Evolutionary conservation across 1,140 invertebrate species (phyloP).

Genomic region (Zaprionus nigranus): DNA sequence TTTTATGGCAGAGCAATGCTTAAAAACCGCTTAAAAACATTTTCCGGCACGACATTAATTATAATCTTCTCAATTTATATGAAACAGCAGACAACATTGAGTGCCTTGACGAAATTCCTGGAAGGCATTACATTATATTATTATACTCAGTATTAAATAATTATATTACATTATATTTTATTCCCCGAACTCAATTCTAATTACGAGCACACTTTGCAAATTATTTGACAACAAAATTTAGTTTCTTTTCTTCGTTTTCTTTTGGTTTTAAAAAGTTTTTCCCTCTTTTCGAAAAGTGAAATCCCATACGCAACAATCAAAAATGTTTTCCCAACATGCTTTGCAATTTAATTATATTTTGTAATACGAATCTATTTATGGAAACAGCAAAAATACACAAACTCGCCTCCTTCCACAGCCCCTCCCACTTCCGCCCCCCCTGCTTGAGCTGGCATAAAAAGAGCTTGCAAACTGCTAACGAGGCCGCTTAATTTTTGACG

Average conservation of each 20-base stretch:
- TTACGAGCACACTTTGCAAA: neutral
- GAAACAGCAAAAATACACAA: constrained; percentile 1
- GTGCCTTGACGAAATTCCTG: neutral
- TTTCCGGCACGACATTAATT: constrained; percentile 36
- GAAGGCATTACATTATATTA: neutral
- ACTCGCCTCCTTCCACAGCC: neutral
- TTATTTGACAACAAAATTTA: too few relatives aligned
- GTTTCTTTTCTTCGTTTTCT: neutral
- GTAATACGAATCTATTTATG: constrained; percentile 1
- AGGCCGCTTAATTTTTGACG: constrained; percentile 57
- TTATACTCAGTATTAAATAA: neutral
- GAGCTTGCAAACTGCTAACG: constrained; percentile 28
- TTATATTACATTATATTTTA: neutral
- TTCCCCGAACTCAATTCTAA: neutral
- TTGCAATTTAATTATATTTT: constrained; percentile 2
- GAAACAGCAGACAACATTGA: neutral
- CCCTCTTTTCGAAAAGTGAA: neutral
- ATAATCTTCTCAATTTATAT: constrained; percentile 49
- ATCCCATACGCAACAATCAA: constrained; percentile 2
- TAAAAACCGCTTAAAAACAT: constrained; percentile 69
- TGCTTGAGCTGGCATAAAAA: constrained; percentile 11
- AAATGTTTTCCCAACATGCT: neutral
- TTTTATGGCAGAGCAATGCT: constrained; percentile 70
- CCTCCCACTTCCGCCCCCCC: too few relatives aligned
- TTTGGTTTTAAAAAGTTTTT: neutral